phyloP scores from a whole-genome alignment of 2,797 vertebrate genomes.

The Paramormyrops hopkinsi region DNA sequence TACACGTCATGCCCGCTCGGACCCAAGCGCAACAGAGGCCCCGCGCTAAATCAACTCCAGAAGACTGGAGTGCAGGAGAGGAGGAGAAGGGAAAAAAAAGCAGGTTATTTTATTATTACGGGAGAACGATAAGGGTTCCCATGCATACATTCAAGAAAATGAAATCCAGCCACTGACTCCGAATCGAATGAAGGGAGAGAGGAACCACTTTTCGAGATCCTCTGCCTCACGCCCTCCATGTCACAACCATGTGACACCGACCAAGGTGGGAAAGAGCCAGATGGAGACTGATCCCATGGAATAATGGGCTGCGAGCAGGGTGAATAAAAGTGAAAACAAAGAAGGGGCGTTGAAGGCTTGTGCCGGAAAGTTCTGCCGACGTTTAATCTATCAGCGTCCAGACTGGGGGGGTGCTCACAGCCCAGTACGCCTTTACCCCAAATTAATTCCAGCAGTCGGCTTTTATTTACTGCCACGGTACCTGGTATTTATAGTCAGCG shows the following conservation, averaged over 20 bases:
- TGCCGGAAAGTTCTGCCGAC: slow-evolving; percentile 51
- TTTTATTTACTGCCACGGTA: slow-evolving; percentile 59
- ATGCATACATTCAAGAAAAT: slow-evolving; percentile 53
- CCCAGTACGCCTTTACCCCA: slow-evolving; percentile 52
- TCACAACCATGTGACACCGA: neutral
- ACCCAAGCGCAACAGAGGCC: slow-evolving; percentile 43
- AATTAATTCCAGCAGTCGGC: slow-evolving; percentile 57
- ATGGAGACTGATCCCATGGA: neutral
- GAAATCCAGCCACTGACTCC: slow-evolving; percentile 42
- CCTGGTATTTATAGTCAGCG: slow-evolving; percentile 48
- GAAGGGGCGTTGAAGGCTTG: slow-evolving; percentile 41
- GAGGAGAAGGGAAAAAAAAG: slow-evolving; percentile 31
- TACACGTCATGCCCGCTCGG: slow-evolving; percentile 38
- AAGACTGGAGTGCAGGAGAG: slow-evolving; percentile 31
- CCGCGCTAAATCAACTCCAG: slow-evolving; percentile 53
- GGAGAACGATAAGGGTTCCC: slow-evolving; percentile 48
- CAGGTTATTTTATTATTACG: slow-evolving; percentile 52
- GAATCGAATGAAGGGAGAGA: slow-evolving; percentile 40
- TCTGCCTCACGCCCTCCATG: neutral
- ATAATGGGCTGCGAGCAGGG: neutral
- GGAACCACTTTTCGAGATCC: neutral
- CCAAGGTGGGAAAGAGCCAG: neutral
- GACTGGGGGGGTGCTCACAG: slow-evolving; percentile 42
- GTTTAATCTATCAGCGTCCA: slow-evolving; percentile 61
- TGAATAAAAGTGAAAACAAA: neutral